These are phyloP conservation scores for Cistogaster globosa DNA, from an alignment of 2,888 invertebrate species.

Conservation along the genomic window DNA sequence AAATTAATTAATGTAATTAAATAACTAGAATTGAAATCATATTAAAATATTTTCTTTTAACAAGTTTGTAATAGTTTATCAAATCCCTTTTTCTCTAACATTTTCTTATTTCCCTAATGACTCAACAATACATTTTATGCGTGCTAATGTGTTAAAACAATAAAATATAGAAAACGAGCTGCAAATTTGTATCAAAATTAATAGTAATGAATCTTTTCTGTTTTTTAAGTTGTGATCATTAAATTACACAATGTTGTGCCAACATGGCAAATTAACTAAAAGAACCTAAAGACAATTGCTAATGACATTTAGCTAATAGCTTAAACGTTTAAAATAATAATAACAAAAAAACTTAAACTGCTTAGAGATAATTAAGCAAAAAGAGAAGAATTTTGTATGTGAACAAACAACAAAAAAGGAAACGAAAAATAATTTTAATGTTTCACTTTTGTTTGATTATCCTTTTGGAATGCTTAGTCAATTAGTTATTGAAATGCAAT, in stretches of 20 bases:
- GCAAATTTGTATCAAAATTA: slow-evolving; percentile 12
- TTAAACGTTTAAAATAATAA: too few relatives aligned
- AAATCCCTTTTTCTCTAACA: too few relatives aligned
- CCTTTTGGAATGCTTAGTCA: neutral
- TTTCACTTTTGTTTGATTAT: slow-evolving; percentile 22
- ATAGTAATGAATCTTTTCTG: slow-evolving; percentile 22
- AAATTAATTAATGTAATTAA: too few relatives aligned
- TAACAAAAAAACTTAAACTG: too few relatives aligned
- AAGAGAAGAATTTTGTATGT: slow-evolving; percentile 3
- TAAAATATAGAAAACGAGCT: too few relatives aligned
- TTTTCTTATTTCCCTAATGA: too few relatives aligned
- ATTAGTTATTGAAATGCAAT: slow-evolving; percentile 29
- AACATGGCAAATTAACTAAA: slow-evolving; percentile 29
- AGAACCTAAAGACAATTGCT: neutral
- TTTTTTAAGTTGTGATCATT: slow-evolving; percentile 45
- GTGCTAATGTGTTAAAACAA: too few relatives aligned
- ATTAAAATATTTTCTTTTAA: too few relatives aligned
- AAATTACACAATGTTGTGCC: slow-evolving; percentile 42
- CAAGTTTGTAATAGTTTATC: too few relatives aligned
- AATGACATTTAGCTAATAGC: too few relatives aligned
- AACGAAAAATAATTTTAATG: slow-evolving; percentile 13
- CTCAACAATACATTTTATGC: too few relatives aligned
- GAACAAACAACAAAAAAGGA: neutral
- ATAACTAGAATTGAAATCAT: too few relatives aligned
- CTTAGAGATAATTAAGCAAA: neutral